These are phyloP conservation scores for Enchytraeus crypticus DNA, from an alignment of 2,888 invertebrate genomes.

Conservation along the genomic window DNA sequence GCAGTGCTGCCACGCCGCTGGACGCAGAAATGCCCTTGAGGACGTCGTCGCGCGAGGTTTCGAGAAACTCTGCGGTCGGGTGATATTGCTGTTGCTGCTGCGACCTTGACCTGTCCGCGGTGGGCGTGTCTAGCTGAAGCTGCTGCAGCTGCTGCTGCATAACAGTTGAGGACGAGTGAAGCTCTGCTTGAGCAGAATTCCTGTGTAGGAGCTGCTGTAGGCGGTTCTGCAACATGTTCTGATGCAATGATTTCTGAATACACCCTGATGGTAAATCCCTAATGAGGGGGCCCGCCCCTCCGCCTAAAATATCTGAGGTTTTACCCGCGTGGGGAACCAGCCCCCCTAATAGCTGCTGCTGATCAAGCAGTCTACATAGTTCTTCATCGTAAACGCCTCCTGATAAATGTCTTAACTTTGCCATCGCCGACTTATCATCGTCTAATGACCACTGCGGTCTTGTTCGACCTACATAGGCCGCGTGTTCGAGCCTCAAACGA, in stretches of 20 bases:
- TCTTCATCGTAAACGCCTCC: no score
- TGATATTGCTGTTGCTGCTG: no score
- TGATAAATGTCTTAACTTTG: no score
- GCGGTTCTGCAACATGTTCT: constrained; percentile 70
- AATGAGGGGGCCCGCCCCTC: background rate
- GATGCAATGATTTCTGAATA: constrained; percentile 56
- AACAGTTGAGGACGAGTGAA: background rate
- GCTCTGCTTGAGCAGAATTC: background rate
- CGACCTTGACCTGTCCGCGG: background rate
- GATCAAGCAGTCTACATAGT: constrained; percentile 6
- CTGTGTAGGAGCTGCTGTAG: constrained; percentile 76
- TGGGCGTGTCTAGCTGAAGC: constrained; percentile 13
- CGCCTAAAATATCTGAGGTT: background rate
- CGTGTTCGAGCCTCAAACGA: constrained; percentile 32
- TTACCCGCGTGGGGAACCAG: constrained; percentile 17
- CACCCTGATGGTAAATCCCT: background rate
- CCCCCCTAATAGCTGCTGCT: constrained; percentile 29
- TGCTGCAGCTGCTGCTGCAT: constrained; percentile 19
- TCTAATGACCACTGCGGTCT: background rate
- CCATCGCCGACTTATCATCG: background rate
- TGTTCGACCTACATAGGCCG: no score
- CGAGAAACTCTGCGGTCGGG: background rate
- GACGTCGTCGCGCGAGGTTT: no score
- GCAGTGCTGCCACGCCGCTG: background rate
- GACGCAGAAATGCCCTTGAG: no score